Percentiles rank a stretch among this genome's conserved stretches.
Conservation (phyloP, 2,797 vertebrate genomes). For the Phoeniculus purpureus region DNA sequence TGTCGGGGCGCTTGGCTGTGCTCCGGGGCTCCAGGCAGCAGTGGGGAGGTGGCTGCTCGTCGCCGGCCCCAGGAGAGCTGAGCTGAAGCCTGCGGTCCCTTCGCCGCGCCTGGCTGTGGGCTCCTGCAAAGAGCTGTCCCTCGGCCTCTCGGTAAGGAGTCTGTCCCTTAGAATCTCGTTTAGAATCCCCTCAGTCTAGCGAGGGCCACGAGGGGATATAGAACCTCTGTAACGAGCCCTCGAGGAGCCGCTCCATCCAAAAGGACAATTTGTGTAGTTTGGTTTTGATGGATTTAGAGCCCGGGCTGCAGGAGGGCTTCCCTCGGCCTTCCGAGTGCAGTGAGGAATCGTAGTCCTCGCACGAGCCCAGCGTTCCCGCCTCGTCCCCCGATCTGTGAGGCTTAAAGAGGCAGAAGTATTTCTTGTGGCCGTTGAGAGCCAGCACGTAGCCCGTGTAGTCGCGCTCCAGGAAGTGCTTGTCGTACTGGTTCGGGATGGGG, state of each 20-base stretch:
- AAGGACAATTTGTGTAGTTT: constrained; percentile 92
- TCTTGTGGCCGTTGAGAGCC: constrained; percentile 96
- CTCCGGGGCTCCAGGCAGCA: constrained; percentile 14
- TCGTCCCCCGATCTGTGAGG: constrained; percentile 83
- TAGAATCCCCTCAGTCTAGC: constrained; percentile 81
- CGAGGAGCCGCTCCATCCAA: constrained; percentile 97
- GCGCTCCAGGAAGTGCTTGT: constrained; percentile 83
- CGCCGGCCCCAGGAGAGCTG: constrained; percentile 34
- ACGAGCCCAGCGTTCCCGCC: constrained; percentile 65
- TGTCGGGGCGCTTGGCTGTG: neutral
- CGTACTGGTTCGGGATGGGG: constrained; percentile 87
- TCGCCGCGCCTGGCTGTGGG: neutral
- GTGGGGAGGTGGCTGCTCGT: neutral
- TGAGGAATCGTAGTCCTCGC: constrained; percentile 64
- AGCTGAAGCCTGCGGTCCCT: constrained; percentile 70
- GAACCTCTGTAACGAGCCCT: constrained; percentile 93
- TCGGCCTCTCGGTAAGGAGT: constrained; percentile 53
- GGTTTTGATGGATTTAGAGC: constrained; percentile 81
- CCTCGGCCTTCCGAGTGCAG: constrained; percentile 73
- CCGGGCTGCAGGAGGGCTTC: constrained; percentile 78
- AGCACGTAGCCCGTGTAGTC: constrained; percentile 95
- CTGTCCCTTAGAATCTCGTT: constrained; percentile 42
- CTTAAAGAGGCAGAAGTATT: constrained; percentile 96
- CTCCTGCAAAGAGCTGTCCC: constrained; percentile 62
- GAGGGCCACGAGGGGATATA: constrained; percentile 93